These are phyloP conservation scores for Semotilus atromaculatus DNA, from an alignment of 2,797 vertebrate genomes.

Conservation along the genomic window DNA sequence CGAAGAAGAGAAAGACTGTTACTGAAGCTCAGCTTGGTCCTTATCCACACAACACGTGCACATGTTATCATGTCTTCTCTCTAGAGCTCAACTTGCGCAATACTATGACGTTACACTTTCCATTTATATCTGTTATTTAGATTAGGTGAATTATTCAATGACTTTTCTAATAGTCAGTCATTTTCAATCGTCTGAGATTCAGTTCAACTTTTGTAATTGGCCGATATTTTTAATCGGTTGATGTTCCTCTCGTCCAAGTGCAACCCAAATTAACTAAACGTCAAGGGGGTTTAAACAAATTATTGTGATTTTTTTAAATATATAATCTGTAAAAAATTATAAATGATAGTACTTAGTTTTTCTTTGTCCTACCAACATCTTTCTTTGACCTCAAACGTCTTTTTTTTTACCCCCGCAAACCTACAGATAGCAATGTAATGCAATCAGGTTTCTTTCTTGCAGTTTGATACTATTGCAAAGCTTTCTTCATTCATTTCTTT, in stretches of 20 bases:
- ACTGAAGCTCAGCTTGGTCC: slow-evolving; percentile 31
- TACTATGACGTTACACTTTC: background rate
- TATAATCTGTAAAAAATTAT: background rate
- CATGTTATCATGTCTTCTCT: slow-evolving; percentile 66
- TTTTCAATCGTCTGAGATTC: background rate
- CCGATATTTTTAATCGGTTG: background rate
- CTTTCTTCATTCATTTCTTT: background rate
- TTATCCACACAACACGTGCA: slow-evolving; percentile 58
- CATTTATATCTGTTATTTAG: background rate
- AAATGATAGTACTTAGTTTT: background rate
- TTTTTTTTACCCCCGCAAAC: too few species aligned
- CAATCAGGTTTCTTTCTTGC: background rate
- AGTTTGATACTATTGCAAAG: background rate
- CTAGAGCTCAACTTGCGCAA: background rate
- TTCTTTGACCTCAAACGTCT: background rate
- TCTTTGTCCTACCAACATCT: background rate
- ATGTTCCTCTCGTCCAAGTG: background rate
- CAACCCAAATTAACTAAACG: background rate
- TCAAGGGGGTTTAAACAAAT: background rate
- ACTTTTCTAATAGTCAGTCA: too few species aligned
- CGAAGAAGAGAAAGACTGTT: slow-evolving; percentile 37
- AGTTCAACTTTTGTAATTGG: background rate
- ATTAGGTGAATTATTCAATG: background rate
- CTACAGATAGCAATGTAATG: background rate
- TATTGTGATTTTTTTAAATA: background rate